These are phyloP conservation scores for Trachemys scripta DNA, from an alignment of 2,113 vertebrate species.

Conservation along the genomic window DNA sequence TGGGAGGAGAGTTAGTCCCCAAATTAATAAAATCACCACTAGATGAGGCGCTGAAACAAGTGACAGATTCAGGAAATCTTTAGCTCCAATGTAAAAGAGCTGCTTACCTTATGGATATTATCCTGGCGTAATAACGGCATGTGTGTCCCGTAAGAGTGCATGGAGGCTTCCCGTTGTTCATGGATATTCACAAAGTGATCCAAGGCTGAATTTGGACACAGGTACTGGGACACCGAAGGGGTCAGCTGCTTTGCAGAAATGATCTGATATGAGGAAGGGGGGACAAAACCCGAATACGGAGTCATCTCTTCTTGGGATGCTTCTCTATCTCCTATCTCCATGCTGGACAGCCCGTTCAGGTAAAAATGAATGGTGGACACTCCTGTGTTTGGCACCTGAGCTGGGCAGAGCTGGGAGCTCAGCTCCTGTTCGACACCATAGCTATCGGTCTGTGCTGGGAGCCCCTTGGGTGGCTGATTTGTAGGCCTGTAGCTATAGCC, in stretches of 20 bases:
- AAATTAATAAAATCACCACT: neutral
- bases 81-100: rapidly evolving
- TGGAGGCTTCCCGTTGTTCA: rapidly evolving
- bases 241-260: neutral
- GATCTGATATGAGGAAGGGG: neutral
- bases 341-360: rapidly evolving
- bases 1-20: neutral
- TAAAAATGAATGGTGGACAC: rapidly evolving
- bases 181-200: rapidly evolving
- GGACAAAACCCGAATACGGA: rapidly evolving
- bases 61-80: neutral
- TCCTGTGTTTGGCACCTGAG: rapidly evolving
- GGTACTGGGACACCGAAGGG: rapidly evolving
- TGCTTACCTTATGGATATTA: slow-evolving; percentile 10
- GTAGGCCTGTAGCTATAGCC: neutral
- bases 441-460: neutral
- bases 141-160: rapidly evolving
- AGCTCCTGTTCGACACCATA: neutral
- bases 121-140: rapidly evolving
- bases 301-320: neutral
- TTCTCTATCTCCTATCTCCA: rapidly evolving
- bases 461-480: neutral
- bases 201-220: neutral
- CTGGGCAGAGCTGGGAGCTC: neutral
- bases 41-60: neutral